Conservation (phyloP, 2,888 invertebrate genomes). For the Pachymerium ferrugineum region DNA sequence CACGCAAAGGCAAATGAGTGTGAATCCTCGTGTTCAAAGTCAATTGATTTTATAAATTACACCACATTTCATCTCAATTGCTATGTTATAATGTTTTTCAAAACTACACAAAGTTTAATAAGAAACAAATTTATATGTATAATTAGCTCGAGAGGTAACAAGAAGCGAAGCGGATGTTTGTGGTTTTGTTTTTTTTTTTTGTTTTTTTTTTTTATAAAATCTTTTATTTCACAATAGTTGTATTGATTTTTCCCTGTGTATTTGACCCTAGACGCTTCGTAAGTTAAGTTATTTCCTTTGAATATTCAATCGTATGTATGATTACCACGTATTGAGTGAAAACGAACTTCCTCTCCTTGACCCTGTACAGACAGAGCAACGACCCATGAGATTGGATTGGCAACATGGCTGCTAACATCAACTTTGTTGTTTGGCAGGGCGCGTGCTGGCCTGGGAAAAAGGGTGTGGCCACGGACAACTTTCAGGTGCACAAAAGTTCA, state of each 20-base stretch:
- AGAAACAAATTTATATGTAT: too few relatives aligned
- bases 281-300: background rate
- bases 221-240: too few relatives aligned
- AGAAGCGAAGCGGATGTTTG: too few relatives aligned
- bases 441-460: constrained; percentile 14
- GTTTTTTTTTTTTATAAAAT: too few relatives aligned
- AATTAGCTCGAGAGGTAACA: too few relatives aligned
- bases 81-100: too few relatives aligned
- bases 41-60: too few relatives aligned
- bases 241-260: background rate
- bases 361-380: constrained; percentile 15
- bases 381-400: constrained; percentile 18
- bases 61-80: too few relatives aligned
- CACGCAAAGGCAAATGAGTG: too few relatives aligned
- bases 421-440: constrained; percentile 21
- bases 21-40: too few relatives aligned
- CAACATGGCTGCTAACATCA: constrained; percentile 15
- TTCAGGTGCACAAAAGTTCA: background rate
- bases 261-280: background rate
- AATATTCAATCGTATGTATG: constrained; percentile 5
- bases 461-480: constrained; percentile 2
- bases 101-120: too few relatives aligned
- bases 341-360: constrained; percentile 12
- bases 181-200: too few relatives aligned
- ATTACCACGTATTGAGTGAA: constrained; percentile 18